Conservation (phyloP, 2,888 invertebrate species). For the Tiliacea citrago region DNA sequence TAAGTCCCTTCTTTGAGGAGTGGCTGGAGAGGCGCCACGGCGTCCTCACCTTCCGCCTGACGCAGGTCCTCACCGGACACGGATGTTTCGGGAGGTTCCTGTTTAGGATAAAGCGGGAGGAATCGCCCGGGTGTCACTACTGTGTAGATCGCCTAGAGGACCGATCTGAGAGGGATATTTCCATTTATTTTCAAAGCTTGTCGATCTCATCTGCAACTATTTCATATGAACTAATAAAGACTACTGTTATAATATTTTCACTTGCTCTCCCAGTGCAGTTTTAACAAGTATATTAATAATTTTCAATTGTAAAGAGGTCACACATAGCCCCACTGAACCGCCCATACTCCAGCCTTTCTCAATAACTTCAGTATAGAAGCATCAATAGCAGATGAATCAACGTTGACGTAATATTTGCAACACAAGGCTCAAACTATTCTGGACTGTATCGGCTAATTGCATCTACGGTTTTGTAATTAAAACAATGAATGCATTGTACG, state of each 20-base stretch:
- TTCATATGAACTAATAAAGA: not conserved
- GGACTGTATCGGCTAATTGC: conserved; percentile 61
- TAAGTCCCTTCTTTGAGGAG: too few species aligned
- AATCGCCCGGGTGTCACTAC: too few species aligned
- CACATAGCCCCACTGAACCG: not conserved
- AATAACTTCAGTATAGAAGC: conserved; percentile 31
- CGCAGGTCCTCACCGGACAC: too few species aligned
- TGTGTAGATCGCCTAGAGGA: too few species aligned
- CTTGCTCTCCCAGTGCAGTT: not conserved
- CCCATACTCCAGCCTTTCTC: conserved; percentile 28
- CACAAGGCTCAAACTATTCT: conserved; percentile 45
- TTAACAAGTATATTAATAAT: not conserved
- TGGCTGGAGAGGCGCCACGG: too few species aligned
- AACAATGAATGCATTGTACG: conserved; percentile 65
- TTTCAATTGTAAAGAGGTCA: conserved; percentile 18
- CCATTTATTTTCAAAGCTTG: not conserved
- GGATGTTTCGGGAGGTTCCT: too few species aligned
- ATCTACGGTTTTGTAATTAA: conserved; percentile 66
- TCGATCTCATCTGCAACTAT: not conserved
- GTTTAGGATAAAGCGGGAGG: too few species aligned
- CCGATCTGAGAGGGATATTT: not conserved
- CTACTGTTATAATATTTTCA: not conserved
- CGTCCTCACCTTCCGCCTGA: too few species aligned
- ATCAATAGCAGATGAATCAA: conserved; percentile 54
- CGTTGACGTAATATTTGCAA: conserved; percentile 57